A percentile compares a stretch with the other conserved stretches of the same genome.
These are phyloP conservation scores for Cassiopea xamachana DNA, from an alignment of 30 jellyfish, hydroid and myxozoan species.

Conservation along the genomic window DNA sequence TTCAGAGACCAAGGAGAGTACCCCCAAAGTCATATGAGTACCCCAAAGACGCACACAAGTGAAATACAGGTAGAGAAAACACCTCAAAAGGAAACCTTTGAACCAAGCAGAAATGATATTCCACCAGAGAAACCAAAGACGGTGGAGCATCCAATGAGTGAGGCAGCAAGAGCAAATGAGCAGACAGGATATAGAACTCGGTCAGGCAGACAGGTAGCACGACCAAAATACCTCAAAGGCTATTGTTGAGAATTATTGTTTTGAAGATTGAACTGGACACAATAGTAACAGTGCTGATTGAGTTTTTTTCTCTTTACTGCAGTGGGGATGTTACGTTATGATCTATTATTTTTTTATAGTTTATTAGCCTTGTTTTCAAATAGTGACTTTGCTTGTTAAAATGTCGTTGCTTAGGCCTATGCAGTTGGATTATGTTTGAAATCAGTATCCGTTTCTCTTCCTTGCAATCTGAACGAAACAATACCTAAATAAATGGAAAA, in stretches of 20 bases:
- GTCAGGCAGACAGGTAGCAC: slow-evolving; percentile 49
- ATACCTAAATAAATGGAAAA: too few species aligned
- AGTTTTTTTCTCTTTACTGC: slow-evolving; percentile 11
- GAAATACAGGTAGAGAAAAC: slow-evolving; percentile 29
- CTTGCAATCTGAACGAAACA: neutral
- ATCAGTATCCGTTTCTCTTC: too few species aligned
- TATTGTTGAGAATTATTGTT: slow-evolving; percentile 38
- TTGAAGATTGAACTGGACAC: too few species aligned
- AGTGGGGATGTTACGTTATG: slow-evolving; percentile 57
- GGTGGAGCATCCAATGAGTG: slow-evolving; percentile 18
- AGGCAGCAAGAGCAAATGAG: slow-evolving; percentile 26
- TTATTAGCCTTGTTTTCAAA: too few species aligned
- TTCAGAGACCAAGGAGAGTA: slow-evolving; percentile 18
- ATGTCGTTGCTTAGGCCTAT: too few species aligned
- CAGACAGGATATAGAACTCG: slow-evolving; percentile 63
- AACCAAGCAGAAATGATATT: too few species aligned
- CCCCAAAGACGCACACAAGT: slow-evolving; percentile 6
- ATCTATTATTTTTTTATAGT: too few species aligned
- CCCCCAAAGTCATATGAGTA: slow-evolving; percentile 35
- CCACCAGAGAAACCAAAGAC: slow-evolving; percentile 15
- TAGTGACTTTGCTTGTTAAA: too few species aligned
- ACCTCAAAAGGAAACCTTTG: too few species aligned
- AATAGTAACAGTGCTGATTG: slow-evolving; percentile 5
- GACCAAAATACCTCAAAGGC: slow-evolving; percentile 43
- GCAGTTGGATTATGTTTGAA: neutral